These are phyloP conservation scores for Alsophila aescularia DNA, from an alignment of 2,888 invertebrate genomes.

Conservation along the genomic window DNA sequence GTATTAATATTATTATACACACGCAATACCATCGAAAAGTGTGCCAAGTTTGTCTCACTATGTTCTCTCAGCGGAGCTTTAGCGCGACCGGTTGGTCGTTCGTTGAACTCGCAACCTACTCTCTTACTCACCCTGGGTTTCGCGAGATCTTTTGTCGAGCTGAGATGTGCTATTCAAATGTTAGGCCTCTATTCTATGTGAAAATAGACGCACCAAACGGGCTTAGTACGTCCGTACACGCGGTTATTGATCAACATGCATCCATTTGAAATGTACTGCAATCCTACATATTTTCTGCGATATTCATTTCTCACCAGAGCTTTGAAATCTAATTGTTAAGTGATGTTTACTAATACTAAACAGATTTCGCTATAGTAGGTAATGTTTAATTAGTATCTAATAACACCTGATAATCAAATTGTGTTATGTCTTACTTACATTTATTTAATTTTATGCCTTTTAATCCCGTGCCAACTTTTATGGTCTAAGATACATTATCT, in stretches of 20 bases:
- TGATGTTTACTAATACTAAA: too few species aligned
- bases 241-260: not conserved
- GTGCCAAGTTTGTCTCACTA: slow-evolving; percentile 77
- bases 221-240: not conserved
- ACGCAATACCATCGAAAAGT: slow-evolving; percentile 63
- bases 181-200: slow-evolving; percentile 9
- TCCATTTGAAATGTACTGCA: not conserved
- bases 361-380: too few species aligned
- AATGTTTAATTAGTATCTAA: too few species aligned
- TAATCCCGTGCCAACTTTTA: too few species aligned
- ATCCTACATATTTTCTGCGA: too few species aligned
- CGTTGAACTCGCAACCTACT: slow-evolving; percentile 80
- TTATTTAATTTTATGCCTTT: too few species aligned
- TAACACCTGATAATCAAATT: too few species aligned
- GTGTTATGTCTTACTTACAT: too few species aligned
- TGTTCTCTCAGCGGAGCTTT: slow-evolving; percentile 70
- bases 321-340: too few species aligned
- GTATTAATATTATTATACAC: slow-evolving; percentile 38
- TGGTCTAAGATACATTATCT: too few species aligned
- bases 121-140: slow-evolving; percentile 48
- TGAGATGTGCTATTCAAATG: slow-evolving; percentile 18
- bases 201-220: not conserved
- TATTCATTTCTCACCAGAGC: too few species aligned
- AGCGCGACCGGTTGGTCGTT: slow-evolving; percentile 77
- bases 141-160: slow-evolving; percentile 33